These are phyloP conservation scores for Trinectes maculatus DNA, from an alignment of 2,113 vertebrate genomes.

Conservation along the genomic window DNA sequence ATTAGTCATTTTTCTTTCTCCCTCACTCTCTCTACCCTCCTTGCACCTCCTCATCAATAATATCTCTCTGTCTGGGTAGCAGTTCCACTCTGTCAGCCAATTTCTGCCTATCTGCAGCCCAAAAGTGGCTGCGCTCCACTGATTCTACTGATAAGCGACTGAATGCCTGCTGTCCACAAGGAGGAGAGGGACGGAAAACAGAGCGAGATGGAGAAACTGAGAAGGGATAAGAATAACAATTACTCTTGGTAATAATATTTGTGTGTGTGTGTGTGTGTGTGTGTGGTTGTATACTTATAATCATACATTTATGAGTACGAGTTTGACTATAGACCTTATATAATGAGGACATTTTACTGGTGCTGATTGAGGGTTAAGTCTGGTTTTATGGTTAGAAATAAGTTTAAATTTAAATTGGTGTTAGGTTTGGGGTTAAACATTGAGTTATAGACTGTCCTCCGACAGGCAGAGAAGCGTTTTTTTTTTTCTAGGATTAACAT, in stretches of 20 bases:
- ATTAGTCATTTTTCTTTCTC: slow-evolving; percentile 43
- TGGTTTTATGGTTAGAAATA: too few species aligned
- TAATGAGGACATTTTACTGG: too few species aligned
- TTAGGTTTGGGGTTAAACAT: too few species aligned
- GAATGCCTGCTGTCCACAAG: slow-evolving; percentile 66
- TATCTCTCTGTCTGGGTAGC: slow-evolving; percentile 50
- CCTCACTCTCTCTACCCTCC: not conserved
- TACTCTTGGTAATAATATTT: not conserved
- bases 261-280: too few species aligned
- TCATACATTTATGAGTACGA: too few species aligned
- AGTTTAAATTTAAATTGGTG: too few species aligned
- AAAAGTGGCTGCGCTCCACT: slow-evolving; percentile 74
- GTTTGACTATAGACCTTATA: too few species aligned
- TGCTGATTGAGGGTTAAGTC: too few species aligned
- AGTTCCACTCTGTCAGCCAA: slow-evolving; percentile 69
- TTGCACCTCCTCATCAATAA: slow-evolving; percentile 53
- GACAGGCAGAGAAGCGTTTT: too few species aligned
- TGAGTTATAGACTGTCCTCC: too few species aligned
- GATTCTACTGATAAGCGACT: slow-evolving; percentile 75
- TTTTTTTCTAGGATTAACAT: too few species aligned
- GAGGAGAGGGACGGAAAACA: not conserved
- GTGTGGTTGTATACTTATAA: too few species aligned
- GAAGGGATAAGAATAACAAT: slow-evolving; percentile 46
- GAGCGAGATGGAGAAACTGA: slow-evolving; percentile 25
- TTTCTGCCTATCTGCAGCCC: slow-evolving; percentile 66